Conservation (phyloP, 2,888 invertebrate species). For the Lapara coniferarum region DNA sequence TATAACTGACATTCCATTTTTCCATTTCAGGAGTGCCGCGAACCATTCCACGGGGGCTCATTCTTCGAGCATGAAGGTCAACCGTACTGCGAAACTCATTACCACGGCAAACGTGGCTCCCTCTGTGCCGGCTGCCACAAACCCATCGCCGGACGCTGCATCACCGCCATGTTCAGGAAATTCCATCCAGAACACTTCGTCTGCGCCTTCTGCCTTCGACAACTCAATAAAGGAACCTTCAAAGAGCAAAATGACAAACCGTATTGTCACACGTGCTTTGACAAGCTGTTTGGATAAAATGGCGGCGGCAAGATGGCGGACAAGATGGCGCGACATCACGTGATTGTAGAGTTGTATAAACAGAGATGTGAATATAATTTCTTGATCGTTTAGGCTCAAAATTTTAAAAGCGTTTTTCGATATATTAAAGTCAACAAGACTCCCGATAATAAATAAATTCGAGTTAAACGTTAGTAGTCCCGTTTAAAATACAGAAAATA, state of each 20-base stretch:
- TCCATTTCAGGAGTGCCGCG: slow-evolving; percentile 94
- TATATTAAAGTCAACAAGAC: background rate
- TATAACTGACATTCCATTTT: background rate
- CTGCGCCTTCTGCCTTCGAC: slow-evolving; percentile 99
- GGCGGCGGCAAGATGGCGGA: slow-evolving; percentile 31
- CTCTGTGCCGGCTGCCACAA: slow-evolving; percentile 99
- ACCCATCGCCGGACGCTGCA: slow-evolving; percentile 98
- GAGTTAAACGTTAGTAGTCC: no score
- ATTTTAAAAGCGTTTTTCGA: background rate
- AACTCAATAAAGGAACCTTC: slow-evolving; percentile 99
- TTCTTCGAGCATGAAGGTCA: slow-evolving; percentile 99
- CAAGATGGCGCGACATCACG: background rate
- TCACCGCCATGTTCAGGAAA: slow-evolving; percentile 99
- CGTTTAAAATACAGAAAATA: no score
- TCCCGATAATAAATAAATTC: background rate
- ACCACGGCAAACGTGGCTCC: slow-evolving; percentile 98
- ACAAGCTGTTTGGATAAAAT: slow-evolving; percentile 94
- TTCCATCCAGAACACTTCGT: slow-evolving; percentile 99
- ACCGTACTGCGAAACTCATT: slow-evolving; percentile 99
- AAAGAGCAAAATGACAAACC: slow-evolving; percentile 99
- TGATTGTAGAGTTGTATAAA: background rate
- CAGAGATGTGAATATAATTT: background rate
- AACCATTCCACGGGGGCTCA: slow-evolving; percentile 97
- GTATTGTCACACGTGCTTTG: slow-evolving; percentile 99
- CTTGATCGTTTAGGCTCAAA: background rate